Conservation (phyloP, 2,888 invertebrate genomes). For the Microctonus hyperodae region DNA sequence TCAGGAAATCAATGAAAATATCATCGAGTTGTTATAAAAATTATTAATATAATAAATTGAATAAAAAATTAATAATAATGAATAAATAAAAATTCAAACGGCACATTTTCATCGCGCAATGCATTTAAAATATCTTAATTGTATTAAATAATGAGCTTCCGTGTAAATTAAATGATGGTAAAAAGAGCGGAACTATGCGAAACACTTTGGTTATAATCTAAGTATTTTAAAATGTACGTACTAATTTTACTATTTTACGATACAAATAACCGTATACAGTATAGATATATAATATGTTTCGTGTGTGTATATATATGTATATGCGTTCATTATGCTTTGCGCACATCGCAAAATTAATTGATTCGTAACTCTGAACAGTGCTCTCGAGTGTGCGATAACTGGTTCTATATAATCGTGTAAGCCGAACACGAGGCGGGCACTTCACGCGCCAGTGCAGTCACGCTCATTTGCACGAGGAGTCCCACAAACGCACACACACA, state of each 20-base stretch:
- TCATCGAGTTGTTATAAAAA: not conserved
- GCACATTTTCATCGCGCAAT: not conserved
- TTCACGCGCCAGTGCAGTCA: no score
- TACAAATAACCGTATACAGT: constrained; percentile 21
- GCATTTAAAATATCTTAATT: constrained; percentile 10
- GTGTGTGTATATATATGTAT: no score
- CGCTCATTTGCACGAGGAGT: not conserved
- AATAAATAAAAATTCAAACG: not conserved
- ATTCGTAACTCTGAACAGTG: constrained; percentile 29
- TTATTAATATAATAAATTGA: not conserved
- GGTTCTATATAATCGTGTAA: constrained; percentile 21
- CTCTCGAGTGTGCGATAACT: constrained; percentile 24
- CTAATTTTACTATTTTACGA: constrained; percentile 29
- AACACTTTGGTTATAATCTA: not conserved
- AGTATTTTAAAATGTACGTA: constrained; percentile 7
- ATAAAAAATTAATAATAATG: not conserved
- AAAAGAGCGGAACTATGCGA: constrained; percentile 22
- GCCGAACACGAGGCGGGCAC: not conserved
- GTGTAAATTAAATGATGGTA: constrained; percentile 14
- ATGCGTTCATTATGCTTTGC: constrained; percentile 25
- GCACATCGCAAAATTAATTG: constrained; percentile 29
- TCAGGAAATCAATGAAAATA: not conserved
- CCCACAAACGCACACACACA: no score
- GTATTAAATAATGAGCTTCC: constrained; percentile 22
- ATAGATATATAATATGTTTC: no score